A percentile compares a stretch with the other conserved stretches of the same genome.
Conservation (phyloP, 2,113 vertebrate genomes). For the Ibidorhyncha struthersii region DNA sequence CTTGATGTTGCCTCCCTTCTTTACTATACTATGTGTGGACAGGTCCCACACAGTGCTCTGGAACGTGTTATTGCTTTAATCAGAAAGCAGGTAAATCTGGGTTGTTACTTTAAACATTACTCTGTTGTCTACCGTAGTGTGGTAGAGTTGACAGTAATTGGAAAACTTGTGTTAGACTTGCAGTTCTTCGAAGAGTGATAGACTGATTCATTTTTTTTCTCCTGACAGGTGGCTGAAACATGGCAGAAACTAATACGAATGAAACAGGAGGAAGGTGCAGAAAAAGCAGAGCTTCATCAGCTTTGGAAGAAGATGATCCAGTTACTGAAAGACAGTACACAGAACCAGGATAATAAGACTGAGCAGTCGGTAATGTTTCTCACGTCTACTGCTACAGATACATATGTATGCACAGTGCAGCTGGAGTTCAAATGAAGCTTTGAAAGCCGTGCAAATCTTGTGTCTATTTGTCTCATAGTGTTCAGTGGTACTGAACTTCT, state of each 20-base stretch:
- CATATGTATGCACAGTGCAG: neutral
- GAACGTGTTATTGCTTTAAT: neutral
- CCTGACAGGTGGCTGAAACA: constrained; percentile 80
- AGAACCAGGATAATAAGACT: constrained; percentile 81
- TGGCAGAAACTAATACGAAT: constrained; percentile 83
- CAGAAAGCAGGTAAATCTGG: neutral
- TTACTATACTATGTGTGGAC: neutral
- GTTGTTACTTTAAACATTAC: rapidly evolving
- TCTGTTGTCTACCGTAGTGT: neutral
- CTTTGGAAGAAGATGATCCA: constrained; percentile 87
- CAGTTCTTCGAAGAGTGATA: neutral
- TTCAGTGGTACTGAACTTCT: neutral
- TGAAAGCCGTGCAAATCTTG: neutral
- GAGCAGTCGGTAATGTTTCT: constrained; percentile 81
- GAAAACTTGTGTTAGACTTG: rapidly evolving
- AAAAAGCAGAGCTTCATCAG: constrained; percentile 82
- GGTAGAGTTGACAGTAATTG: neutral
- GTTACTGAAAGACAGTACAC: constrained; percentile 76
- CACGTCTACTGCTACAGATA: neutral
- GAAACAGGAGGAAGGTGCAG: constrained; percentile 80
- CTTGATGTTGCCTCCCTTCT: neutral
- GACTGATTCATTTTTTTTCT: neutral
- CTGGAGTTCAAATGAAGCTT: neutral
- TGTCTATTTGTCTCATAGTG: neutral
- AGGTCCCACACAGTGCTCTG: neutral